Evolutionary conservation across 37 sponge, comb jelly and placozoan genomes (phyloP).

Genomic region (Aphrocallistes beatrix): DNA sequence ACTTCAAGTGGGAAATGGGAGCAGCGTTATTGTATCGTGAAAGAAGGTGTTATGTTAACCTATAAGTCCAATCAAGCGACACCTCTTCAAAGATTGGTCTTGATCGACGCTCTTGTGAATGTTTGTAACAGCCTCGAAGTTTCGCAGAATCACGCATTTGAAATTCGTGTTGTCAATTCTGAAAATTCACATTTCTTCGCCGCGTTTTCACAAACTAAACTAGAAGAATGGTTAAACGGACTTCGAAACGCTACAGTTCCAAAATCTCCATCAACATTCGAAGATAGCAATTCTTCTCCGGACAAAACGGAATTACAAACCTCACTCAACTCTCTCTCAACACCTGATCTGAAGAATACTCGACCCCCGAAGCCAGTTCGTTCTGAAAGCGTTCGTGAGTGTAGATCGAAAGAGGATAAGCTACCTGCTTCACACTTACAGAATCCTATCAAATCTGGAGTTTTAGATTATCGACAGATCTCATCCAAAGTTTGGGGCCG

Average conservation of each 20-base stretch:
- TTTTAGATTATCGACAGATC: not conserved
- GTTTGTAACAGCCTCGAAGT: not conserved
- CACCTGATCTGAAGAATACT: not conserved
- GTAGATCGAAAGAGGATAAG: not conserved
- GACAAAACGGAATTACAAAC: not conserved
- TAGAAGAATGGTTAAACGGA: not conserved
- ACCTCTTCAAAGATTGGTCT: not conserved
- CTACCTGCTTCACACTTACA: not conserved
- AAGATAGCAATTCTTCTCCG: not conserved
- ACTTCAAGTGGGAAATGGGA: conserved; percentile 16
- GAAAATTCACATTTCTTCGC: not conserved
- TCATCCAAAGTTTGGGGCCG: not conserved
- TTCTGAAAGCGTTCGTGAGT: not conserved
- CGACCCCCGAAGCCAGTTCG: not conserved
- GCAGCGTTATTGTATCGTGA: conserved; percentile 16
- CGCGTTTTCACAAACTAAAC: conserved; percentile 9
- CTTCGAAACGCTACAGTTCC: not conserved
- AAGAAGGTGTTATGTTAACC: not conserved
- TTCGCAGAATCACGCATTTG: not conserved
- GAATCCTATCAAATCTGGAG: not conserved
- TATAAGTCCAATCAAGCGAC: not conserved
- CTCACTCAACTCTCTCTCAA: not conserved
- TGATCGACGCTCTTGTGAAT: not conserved
- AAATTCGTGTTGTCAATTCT: not conserved
- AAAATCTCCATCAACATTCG: not conserved